A percentile compares a stretch with the other conserved stretches of the same genome.
Conservation (phyloP, 2,888 invertebrate species). For the Campaea margaritaria region DNA sequence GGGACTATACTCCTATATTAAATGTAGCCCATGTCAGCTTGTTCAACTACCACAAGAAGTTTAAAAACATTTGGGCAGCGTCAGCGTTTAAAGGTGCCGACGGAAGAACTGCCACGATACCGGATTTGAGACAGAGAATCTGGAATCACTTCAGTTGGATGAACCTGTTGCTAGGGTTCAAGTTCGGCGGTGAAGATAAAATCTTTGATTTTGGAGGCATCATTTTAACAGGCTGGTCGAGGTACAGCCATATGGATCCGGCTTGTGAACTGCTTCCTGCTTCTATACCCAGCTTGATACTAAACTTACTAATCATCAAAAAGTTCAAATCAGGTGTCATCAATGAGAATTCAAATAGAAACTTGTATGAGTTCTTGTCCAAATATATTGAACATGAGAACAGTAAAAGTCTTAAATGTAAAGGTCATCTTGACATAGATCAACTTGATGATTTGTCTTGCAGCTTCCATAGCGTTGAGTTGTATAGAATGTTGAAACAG, state of each 20-base stretch:
- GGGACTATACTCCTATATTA: conserved; percentile 85
- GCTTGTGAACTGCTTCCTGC: conserved; percentile 87
- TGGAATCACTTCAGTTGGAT: conserved; percentile 91
- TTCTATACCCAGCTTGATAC: conserved; percentile 86
- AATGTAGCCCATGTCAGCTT: conserved; percentile 57
- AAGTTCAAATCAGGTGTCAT: conserved; percentile 55
- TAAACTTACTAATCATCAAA: conserved; percentile 82
- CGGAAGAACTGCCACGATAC: conserved; percentile 77
- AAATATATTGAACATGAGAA: background rate
- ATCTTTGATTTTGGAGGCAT: conserved; percentile 85
- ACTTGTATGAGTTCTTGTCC: background rate
- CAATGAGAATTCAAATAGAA: conserved; percentile 18
- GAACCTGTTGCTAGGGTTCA: conserved; percentile 81
- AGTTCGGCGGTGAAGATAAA: conserved; percentile 59
- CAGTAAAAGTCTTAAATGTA: background rate
- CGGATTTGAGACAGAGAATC: conserved; percentile 86
- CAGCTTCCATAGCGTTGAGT: conserved; percentile 48
- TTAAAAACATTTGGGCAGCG: conserved; percentile 91
- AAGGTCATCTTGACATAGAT: background rate
- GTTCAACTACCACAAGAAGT: conserved; percentile 68
- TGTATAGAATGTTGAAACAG: conserved; percentile 43
- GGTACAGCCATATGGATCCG: conserved; percentile 88
- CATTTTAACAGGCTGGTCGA: conserved; percentile 90
- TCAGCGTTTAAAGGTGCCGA: conserved; percentile 94
- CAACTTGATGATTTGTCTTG: conserved; percentile 43